A percentile compares a stretch with the other conserved stretches of the same genome.
Conservation (phyloP, 2,888 invertebrate genomes). For the Chaitophorus viminalis region DNA sequence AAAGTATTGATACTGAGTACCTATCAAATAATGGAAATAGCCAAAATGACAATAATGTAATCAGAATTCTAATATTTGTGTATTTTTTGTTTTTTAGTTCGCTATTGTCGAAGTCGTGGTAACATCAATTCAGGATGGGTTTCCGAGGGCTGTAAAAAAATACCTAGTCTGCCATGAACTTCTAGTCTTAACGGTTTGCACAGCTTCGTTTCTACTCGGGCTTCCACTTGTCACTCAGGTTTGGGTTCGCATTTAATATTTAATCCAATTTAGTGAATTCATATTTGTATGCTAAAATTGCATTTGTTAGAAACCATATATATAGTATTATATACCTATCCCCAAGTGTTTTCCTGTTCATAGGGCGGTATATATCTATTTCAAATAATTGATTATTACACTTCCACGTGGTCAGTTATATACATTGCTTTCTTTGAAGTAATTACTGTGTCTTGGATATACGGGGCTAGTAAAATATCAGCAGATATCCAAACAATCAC, state of each 20-base stretch:
- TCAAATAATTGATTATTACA: slow-evolving; percentile 91
- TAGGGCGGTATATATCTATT: slow-evolving; percentile 92
- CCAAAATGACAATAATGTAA: too few species aligned
- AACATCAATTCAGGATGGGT: slow-evolving; percentile 92
- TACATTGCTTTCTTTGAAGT: slow-evolving; percentile 94
- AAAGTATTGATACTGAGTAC: too few species aligned
- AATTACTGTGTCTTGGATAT: slow-evolving; percentile 91
- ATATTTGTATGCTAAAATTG: neutral
- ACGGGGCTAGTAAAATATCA: slow-evolving; percentile 83
- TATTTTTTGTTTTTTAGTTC: slow-evolving; percentile 73
- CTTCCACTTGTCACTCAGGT: slow-evolving; percentile 88
- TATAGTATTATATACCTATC: too few species aligned
- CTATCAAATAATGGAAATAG: too few species aligned
- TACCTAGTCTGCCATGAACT: slow-evolving; percentile 87
- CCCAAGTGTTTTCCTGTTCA: slow-evolving; percentile 61
- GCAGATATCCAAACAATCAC: slow-evolving; percentile 91
- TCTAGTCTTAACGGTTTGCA: slow-evolving; percentile 83
- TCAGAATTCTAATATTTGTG: too few species aligned
- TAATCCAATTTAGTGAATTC: neutral
- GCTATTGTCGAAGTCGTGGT: slow-evolving; percentile 94
- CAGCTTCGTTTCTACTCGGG: slow-evolving; percentile 84
- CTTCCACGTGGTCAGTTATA: slow-evolving; percentile 91
- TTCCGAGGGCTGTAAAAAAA: slow-evolving; percentile 85
- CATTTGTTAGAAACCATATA: too few species aligned
- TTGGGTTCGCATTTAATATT: neutral